Evolutionary conservation across 2,888 invertebrate species (phyloP), one percentile per base, ranked within the genome.

Genomic region (Diaphora mendica): DNA sequence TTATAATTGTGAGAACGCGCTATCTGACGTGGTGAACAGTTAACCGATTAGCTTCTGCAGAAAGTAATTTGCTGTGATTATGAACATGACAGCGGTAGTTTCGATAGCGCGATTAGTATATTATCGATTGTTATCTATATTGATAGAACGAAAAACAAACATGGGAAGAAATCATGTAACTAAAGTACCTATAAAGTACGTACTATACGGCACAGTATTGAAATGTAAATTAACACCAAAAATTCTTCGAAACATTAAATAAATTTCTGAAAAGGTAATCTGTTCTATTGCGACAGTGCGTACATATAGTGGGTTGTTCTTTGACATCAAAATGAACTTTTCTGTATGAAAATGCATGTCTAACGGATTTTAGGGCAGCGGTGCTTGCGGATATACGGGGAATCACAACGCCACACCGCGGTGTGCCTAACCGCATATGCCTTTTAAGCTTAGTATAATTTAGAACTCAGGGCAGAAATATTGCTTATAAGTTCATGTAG

Each of bases 1-100:
- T 30, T 44, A 67, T 67, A 67, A 67, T 67, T 67, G 23, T 67
- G 48, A 48, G 48, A 48, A 67, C 67, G 67, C n/a, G 30, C 48
- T 23, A 20, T 30, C 44, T 30, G 26, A 26, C 23, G 26, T 26
- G 26, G 8, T 44, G 30, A 17, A 67, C n/a, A 65, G 17, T 26
- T 44, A 26, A 66, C 66, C 7, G n/a, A 23, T 67, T 67, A 48
- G 67, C 48, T 62, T 17, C 30, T 13, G 39, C 44, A 70, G 42
- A 30, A 48, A 62, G 59, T 62, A 35, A 67, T 15, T 17, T 30
- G 26, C 26, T 59, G n/a, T 59, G 59, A 59, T 59, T 59, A 59
- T 26, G 5, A 62, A 30, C 26, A 62, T 17, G 17, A 62, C 30
- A 26, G 62, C 62, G 15, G 26, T 55, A 55, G 51, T 51, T 17